Evolutionary conservation across 2,888 invertebrate species (phyloP).

Genomic region (Salpingus planirostris): DNA sequence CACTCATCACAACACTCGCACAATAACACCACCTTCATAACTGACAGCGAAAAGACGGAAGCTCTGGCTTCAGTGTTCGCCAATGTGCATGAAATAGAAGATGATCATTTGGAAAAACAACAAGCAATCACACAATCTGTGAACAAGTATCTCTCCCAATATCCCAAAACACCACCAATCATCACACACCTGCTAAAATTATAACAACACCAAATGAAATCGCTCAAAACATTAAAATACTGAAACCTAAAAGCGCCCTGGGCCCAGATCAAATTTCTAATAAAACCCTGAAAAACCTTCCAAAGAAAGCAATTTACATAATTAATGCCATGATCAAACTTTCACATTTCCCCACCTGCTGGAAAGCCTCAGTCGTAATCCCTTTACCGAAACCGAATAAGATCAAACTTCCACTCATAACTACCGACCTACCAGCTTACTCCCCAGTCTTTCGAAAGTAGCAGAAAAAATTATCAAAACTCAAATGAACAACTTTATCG

Average conservation of each 20-base stretch:
- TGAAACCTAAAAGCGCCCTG: neutral
- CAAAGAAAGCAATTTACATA: conserved; percentile 1
- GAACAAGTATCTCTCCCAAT: too few species aligned
- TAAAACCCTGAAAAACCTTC: neutral
- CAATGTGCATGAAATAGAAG: neutral
- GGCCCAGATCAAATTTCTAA: neutral
- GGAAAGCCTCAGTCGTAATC: conserved; percentile 2
- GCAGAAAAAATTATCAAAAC: too few species aligned
- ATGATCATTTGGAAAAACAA: neutral
- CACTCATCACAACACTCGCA: neutral
- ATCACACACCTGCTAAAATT: neutral
- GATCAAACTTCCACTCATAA: too few species aligned
- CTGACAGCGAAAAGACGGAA: neutral
- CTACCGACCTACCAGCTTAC: too few species aligned
- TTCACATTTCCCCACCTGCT: conserved; percentile 2
- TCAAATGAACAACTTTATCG: too few species aligned
- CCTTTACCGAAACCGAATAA: conserved; percentile 1
- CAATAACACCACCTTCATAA: neutral
- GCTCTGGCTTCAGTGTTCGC: neutral
- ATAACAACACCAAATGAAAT: conserved; percentile 1
- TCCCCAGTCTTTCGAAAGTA: too few species aligned
- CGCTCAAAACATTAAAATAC: neutral
- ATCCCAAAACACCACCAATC: neutral
- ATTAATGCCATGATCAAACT: neutral
- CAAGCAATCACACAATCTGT: neutral